phyloP scores from a whole-genome alignment of 1,140 invertebrate genomes.

The Penaeus indicus region DNA sequence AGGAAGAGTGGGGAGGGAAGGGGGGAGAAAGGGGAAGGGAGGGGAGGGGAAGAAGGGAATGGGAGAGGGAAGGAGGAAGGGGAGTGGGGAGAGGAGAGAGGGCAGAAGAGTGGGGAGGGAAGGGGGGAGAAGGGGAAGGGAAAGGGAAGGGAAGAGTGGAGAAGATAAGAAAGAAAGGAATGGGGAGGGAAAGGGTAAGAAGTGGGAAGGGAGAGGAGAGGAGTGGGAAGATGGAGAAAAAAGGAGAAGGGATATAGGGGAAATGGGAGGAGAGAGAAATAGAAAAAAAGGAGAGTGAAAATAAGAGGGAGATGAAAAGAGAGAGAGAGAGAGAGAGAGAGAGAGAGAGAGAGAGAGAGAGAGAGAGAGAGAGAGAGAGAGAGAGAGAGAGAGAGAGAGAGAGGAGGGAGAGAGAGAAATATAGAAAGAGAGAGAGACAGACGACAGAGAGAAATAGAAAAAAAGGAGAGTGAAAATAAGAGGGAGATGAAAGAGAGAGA shows the following conservation, averaged over 20 bases:
- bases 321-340: no score
- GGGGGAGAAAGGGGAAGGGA: not conserved
- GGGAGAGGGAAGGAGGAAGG: not conserved
- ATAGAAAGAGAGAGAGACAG: accelerated
- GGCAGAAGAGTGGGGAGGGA: not conserved
- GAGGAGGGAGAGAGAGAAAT: no score
- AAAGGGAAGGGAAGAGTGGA: not conserved
- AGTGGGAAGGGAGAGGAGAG: not conserved
- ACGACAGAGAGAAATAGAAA: no score
- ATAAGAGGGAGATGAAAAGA: not conserved
- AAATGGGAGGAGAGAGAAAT: not conserved
- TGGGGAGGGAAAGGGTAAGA: not conserved
- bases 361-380: accelerated
- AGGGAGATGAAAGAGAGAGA: no score
- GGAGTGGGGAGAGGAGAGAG: no score
- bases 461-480: no score
- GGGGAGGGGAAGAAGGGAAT: no score
- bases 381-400: no score
- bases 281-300: no score
- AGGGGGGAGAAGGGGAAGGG: no score
- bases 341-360: no score
- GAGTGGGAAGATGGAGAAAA: not conserved
- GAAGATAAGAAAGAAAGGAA: not conserved
- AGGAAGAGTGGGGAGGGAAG: not conserved
- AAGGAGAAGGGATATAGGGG: not conserved